phyloP scores from a whole-genome alignment of 2,888 invertebrate species.

The Pterostichus niger region DNA sequence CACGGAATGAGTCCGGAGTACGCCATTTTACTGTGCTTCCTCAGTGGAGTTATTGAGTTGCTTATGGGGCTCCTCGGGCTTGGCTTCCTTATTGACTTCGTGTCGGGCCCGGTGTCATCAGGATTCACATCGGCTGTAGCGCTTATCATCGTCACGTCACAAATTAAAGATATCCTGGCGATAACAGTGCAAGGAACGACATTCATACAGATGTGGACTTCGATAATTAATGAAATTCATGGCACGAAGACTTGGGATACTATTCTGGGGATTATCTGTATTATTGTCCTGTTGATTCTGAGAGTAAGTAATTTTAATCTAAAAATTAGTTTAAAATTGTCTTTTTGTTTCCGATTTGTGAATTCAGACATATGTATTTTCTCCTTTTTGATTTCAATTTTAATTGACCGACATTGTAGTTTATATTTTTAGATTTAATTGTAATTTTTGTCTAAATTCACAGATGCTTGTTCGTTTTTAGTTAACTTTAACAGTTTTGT shows the following conservation, averaged over 20 bases:
- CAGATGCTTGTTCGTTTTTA: too few species aligned
- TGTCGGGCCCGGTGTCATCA: constrained; percentile 92
- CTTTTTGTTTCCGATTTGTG: not conserved
- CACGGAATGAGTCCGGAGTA: constrained; percentile 83
- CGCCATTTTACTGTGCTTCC: constrained; percentile 87
- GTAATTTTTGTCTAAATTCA: too few species aligned
- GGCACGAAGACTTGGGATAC: constrained; percentile 86
- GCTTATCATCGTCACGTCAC: constrained; percentile 92
- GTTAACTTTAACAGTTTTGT: not conserved
- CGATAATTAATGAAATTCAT: constrained; percentile 84
- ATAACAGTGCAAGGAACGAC: constrained; percentile 86
- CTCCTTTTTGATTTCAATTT: too few species aligned
- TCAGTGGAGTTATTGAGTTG: constrained; percentile 87
- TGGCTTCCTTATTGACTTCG: constrained; percentile 92
- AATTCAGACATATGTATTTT: too few species aligned
- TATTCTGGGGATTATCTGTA: constrained; percentile 86
- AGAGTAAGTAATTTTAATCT: constrained; percentile 80
- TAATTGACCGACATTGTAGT: too few species aligned
- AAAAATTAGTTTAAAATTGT: not conserved
- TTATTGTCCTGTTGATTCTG: constrained; percentile 86
- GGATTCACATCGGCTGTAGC: constrained; percentile 95
- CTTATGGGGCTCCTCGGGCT: constrained; percentile 91
- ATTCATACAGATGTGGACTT: constrained; percentile 88
- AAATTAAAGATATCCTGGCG: constrained; percentile 90
- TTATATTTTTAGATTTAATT: too few species aligned